Evolutionary conservation across 1,140 invertebrate genomes (phyloP).

Genomic region (fruit fly (Drosophila melanogaster)): Release_6_plus_ISO1_MT NT_033777.3:22566501-22567000

Average conservation of each 20-base stretch:
- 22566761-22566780: too few species aligned
- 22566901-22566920: conserved; percentile 20
- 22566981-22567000: conserved; percentile 49
- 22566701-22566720: too few species aligned
- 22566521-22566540: conserved; percentile 22
- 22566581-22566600: conserved; percentile 60
- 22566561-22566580: conserved; percentile 50
- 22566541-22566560: conserved; percentile 35
- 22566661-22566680: too few species aligned
- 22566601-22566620: background rate
- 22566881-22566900: conserved; percentile 44
- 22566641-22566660: too few species aligned
- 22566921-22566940: conserved; percentile 37
- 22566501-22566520: background rate
- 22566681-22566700: too few species aligned
- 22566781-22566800: too few species aligned
- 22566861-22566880: conserved; percentile 23
- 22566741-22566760: too few species aligned
- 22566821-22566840: background rate
- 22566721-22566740: too few species aligned
- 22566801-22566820: too few species aligned
- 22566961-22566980: conserved; percentile 42
- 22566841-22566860: conserved; percentile 2
- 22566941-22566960: conserved; percentile 19
- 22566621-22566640: background rate